phyloP scores from a whole-genome alignment of 2,888 invertebrate species.

The Spilarctia lutea region DNA sequence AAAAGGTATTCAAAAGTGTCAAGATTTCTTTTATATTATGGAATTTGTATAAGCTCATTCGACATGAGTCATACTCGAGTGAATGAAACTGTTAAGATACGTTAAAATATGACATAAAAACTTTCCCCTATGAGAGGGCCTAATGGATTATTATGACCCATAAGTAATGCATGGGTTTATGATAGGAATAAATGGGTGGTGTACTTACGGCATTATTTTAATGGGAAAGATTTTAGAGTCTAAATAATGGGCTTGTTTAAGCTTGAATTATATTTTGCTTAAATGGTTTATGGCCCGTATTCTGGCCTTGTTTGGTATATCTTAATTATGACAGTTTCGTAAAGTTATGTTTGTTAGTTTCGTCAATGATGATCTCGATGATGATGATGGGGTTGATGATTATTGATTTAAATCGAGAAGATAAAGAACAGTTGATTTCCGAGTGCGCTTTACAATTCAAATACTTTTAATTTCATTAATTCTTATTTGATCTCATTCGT shows the following conservation, averaged over 20 bases:
- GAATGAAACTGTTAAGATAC: conserved; percentile 2
- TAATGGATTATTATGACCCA: conserved; percentile 28
- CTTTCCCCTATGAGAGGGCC: conserved; percentile 12
- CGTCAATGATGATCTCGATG: not conserved
- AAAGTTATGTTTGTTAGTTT: not conserved
- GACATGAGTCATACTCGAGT: conserved; percentile 8
- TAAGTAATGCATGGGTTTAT: conserved; percentile 40
- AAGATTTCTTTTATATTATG: conserved; percentile 30
- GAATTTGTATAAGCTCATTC: conserved; percentile 6
- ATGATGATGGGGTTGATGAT: not conserved
- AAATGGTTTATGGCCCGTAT: not conserved
- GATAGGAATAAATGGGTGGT: conserved; percentile 28
- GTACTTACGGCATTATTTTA: conserved; percentile 28
- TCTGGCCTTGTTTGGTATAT: not conserved
- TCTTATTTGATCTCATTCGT: not conserved
- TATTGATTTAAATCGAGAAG: not conserved
- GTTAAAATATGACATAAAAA: conserved; percentile 22
- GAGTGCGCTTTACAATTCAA: not conserved
- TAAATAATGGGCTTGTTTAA: conserved; percentile 13
- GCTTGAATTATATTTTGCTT: conserved; percentile 9
- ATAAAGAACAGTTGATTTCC: not conserved
- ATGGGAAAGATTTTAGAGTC: conserved; percentile 26
- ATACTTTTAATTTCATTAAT: not conserved
- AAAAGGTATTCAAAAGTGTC: conserved; percentile 30
- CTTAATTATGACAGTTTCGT: not conserved